Evolutionary conservation across 2,888 invertebrate species (phyloP).

Genomic region (Isotomurus palustris): DNA sequence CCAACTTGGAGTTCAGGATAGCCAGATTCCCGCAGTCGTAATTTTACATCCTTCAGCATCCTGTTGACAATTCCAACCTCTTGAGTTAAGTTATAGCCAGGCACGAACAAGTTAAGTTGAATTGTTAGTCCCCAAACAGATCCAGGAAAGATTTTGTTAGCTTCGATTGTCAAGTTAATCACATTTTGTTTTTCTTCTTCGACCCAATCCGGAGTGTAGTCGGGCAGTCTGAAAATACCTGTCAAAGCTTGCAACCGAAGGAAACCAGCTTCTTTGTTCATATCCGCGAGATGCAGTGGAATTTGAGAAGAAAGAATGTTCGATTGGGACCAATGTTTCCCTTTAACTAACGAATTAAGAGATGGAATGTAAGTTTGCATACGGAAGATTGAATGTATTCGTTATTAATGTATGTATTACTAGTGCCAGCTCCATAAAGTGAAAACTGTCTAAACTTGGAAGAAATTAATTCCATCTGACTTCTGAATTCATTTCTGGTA

Average conservation of each 20-base stretch:
- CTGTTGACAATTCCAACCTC: not conserved
- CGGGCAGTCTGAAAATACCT: not conserved
- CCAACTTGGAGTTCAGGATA: not conserved
- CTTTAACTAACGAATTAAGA: not conserved
- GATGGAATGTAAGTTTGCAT: too few relatives aligned
- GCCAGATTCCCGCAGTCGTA: not conserved
- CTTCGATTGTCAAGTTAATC: not conserved
- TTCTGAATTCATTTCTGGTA: not conserved
- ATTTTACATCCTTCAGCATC: not conserved
- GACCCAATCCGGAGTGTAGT: not conserved
- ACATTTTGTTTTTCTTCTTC: not conserved
- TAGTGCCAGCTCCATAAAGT: not conserved
- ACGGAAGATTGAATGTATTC: too few relatives aligned
- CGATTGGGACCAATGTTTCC: not conserved
- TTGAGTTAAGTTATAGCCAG: not conserved
- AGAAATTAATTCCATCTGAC: not conserved
- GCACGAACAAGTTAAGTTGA: not conserved
- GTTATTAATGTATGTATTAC: too few relatives aligned
- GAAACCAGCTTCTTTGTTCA: conserved; percentile 3
- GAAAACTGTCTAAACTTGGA: not conserved
- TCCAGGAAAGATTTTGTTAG: not conserved
- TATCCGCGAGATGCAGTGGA: not conserved
- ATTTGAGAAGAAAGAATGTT: not conserved
- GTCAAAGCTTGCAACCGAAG: not conserved
- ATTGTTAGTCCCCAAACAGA: not conserved